These are phyloP conservation scores for Trissolcus brochymenae DNA, from an alignment of 2,888 invertebrate species.

Conservation along the genomic window DNA sequence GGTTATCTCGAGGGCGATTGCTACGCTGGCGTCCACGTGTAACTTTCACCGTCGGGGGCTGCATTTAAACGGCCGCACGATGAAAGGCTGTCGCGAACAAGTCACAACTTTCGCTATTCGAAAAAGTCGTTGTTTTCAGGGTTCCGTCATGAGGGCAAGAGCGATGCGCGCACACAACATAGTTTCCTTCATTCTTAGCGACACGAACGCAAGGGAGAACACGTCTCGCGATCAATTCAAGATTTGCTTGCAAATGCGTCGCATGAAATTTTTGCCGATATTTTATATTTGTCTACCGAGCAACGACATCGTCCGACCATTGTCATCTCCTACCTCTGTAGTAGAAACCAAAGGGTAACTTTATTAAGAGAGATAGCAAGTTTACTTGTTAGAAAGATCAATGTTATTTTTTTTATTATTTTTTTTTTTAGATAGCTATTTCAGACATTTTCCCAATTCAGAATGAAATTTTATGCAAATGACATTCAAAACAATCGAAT, in stretches of 20 bases:
- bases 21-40: slow-evolving; percentile 38
- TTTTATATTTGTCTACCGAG: slow-evolving; percentile 16
- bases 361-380: slow-evolving; percentile 3
- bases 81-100: slow-evolving; percentile 20
- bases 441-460: too few relatives aligned
- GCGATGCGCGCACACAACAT: slow-evolving; percentile 9
- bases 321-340: slow-evolving; percentile 15
- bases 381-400: background rate
- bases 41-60: slow-evolving; percentile 46
- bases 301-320: slow-evolving; percentile 12
- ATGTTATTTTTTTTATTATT: too few relatives aligned
- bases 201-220: slow-evolving; percentile 37
- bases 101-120: slow-evolving; percentile 58
- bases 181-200: slow-evolving; percentile 30
- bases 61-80: slow-evolving; percentile 23
- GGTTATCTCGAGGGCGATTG: slow-evolving; percentile 49
- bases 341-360: background rate
- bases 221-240: slow-evolving; percentile 39
- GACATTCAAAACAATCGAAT: too few relatives aligned
- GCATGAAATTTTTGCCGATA: slow-evolving; percentile 40
- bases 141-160: slow-evolving; percentile 21
- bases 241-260: slow-evolving; percentile 42
- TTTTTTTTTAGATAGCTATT: too few relatives aligned
- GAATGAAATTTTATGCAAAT: too few relatives aligned
- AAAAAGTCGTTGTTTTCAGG: slow-evolving; percentile 53